Base-by-base conservation (phyloP, 2,113 vertebrate genomes). In the Pholis gunnellus region DNA sequence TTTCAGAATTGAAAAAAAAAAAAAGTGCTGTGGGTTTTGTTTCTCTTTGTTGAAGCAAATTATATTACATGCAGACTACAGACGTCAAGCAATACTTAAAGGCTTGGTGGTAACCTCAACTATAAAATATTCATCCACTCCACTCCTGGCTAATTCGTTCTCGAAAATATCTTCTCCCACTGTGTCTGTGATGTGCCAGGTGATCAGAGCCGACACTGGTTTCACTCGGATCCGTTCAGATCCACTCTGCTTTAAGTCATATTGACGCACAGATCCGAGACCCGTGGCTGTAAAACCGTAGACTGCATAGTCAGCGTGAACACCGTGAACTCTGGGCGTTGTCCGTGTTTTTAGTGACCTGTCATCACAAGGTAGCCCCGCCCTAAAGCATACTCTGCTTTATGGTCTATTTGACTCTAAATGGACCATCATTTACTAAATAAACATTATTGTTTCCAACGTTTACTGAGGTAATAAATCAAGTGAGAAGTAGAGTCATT, bases 41-140 rank as follows among this genome's bases (percentile, higher is more conserved):
- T 87, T 78, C 68, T 72, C 42, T 87, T 75, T 69, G 68, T 75
- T 71, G 17, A 9, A 1, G 64, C 13, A 9, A 14, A 75, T 77
- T 61, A 11, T 48, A 6, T 17, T 5, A 48, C 61, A 66, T 22
- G 66, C 1, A n/a, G 9, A 77, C 0, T 8, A 29, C 50, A 34
- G 15, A 65, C 40, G 57, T 48, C 8, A 59, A 48, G 14, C 18
- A 52, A 6, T 2, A 67, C 29, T 20, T 44, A 3, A 38, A 46
- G 2, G 22, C 42, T 48, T 60, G 2, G 36, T 56, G 5, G 17
- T 56, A 67, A 54, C 34, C 2, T 54, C 6, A 0, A 36, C 44
- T 34, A 64, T 57, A 27, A 56, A 11, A 25, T 25, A 57, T 57
- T 57, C n/a, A 25, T 56, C 52, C 52, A 56, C 52, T 56, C 20